phyloP scores from a whole-genome alignment of 2,797 vertebrate species.

The Macropodus opercularis region DNA sequence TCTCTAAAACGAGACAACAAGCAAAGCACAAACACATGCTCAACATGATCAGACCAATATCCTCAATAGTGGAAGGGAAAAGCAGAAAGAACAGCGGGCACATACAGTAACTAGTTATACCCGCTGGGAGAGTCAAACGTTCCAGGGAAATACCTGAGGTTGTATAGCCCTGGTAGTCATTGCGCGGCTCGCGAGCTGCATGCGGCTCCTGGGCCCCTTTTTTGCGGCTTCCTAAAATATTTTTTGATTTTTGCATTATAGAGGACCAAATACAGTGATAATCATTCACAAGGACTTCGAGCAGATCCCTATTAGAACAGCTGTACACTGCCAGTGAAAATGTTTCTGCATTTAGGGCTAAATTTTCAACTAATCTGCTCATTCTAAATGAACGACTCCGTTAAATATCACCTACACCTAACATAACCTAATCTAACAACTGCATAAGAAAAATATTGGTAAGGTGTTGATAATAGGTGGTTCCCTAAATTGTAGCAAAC shows the following conservation, averaged over 20 bases:
- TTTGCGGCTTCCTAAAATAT: slow-evolving; percentile 84
- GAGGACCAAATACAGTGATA: slow-evolving; percentile 73
- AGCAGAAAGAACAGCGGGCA: slow-evolving; percentile 68
- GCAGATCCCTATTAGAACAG: slow-evolving; percentile 61
- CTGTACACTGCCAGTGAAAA: slow-evolving; percentile 59
- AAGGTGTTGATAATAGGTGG: too few relatives aligned
- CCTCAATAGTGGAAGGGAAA: slow-evolving; percentile 45
- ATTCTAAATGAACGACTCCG: slow-evolving; percentile 4
- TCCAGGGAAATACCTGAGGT: slow-evolving; percentile 79
- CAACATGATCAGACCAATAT: slow-evolving; percentile 36
- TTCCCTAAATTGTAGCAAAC: too few relatives aligned
- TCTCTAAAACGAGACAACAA: slow-evolving; percentile 76
- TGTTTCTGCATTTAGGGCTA: slow-evolving; percentile 8
- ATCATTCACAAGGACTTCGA: slow-evolving; percentile 71
- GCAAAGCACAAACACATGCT: slow-evolving; percentile 35
- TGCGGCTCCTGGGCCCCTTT: slow-evolving; percentile 84
- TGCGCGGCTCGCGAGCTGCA: slow-evolving; percentile 76
- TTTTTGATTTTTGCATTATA: slow-evolving; percentile 79
- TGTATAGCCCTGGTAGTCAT: slow-evolving; percentile 82
- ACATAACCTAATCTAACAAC: too few relatives aligned
- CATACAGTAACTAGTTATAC: slow-evolving; percentile 64
- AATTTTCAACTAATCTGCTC: slow-evolving; percentile 29
- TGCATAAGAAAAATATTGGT: too few relatives aligned
- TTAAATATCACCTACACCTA: too few relatives aligned
- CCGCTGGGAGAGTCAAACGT: slow-evolving; percentile 72